Evolutionary conservation across 1,140 invertebrate genomes (phyloP), one percentile per base, ranked within the genome.

Genomic region (Drosophila asahinai): DNA sequence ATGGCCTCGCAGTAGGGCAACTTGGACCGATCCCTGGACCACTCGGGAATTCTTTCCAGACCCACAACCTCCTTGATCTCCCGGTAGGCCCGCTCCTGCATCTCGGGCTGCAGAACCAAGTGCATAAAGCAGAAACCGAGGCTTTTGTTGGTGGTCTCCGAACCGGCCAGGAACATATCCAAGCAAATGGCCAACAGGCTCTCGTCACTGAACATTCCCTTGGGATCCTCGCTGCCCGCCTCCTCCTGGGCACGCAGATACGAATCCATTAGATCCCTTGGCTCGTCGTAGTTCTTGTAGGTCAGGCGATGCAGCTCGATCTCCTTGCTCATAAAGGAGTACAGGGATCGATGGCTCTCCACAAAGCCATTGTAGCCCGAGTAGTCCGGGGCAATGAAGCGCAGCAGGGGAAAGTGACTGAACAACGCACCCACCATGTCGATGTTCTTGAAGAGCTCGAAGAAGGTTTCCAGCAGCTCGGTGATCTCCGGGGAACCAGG

Each of bases 231-330:
- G n/a, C 93, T 25, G 0, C 19, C 54, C 36, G 14, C 93, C 9
- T 94, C 94, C 58, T 94, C 93, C 54, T 97, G 90, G 60, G 95
- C 94, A 83, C 96, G 94, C 17, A 98, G 93, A 86, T 98, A 98
- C 9, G 95, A 95, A 81, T 98, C 97, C 95, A 98, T 98, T 19
- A 98, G 95, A 93, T 98, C 97, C 58, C 96, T 94, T 3, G 96
- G 95, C 45, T 95, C 94, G 25, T 93, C 93, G 36, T 93, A 94
- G 78, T 74, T 93, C 66, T 95, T 93, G 72, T 96, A 96, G 1
- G 94, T 95, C 42, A 94, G 92, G 68, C 97, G 96, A 86, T 98
- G 97, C 66, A 95, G 95, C 48, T 96, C 93, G 9, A 98, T 93
- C 92, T 97, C 96, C 19, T 95, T 94, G 83, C 95, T 93, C 40